Conservation (phyloP, 1,140 invertebrate genomes). For the Drosophila lacertosa region DNA sequence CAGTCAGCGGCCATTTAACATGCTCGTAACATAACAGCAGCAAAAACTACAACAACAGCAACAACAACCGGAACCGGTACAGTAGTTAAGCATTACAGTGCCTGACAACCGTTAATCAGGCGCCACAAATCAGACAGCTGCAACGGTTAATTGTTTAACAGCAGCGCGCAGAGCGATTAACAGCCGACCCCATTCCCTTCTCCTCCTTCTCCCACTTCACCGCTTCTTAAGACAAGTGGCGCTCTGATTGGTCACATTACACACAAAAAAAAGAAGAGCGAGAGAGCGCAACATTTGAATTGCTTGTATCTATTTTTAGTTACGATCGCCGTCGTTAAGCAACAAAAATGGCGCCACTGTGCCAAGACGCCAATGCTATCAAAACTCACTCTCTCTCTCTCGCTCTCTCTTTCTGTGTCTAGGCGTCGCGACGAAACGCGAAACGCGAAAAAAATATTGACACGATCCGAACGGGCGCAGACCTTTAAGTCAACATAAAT, state of each 20-base stretch:
- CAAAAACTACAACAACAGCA: neutral
- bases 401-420: slow-evolving; percentile 52
- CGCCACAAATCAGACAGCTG: slow-evolving; percentile 58
- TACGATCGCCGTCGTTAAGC: slow-evolving; percentile 20
- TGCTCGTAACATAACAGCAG: slow-evolving; percentile 20
- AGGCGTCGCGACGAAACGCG: slow-evolving; percentile 33
- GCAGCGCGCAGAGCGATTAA: slow-evolving; percentile 30
- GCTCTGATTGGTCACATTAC: slow-evolving; percentile 24
- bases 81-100: slow-evolving; percentile 42
- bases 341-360: slow-evolving; percentile 41
- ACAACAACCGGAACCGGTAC: slow-evolving; percentile 16
- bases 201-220: neutral
- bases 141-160: slow-evolving; percentile 41
- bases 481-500: neutral
- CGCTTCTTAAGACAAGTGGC: neutral
- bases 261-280: neutral
- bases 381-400: slow-evolving; percentile 18
- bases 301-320: slow-evolving; percentile 36
- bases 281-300: slow-evolving; percentile 1
- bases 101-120: slow-evolving; percentile 75
- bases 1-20: slow-evolving; percentile 39
- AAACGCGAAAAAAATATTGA: slow-evolving; percentile 73
- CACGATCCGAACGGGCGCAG: slow-evolving; percentile 46
- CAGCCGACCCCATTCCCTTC: slow-evolving; percentile 6
- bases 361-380: neutral